Evolutionary conservation across 2,113 vertebrate genomes (phyloP), one percentile per base, ranked within the genome.

Genomic region (Drymodes brunneopygia): DNA sequence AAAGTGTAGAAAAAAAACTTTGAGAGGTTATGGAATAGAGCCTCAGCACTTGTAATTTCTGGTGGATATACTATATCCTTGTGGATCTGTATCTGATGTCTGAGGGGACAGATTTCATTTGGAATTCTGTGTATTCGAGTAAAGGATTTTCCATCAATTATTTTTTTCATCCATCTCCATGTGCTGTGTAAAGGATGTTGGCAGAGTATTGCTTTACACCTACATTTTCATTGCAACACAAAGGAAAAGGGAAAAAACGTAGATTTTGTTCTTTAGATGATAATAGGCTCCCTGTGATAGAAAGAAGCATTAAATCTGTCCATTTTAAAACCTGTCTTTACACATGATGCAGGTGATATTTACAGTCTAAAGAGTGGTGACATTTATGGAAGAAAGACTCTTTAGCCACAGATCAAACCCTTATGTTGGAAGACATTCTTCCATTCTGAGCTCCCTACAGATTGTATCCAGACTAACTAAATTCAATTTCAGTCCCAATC

Each of bases 321-420:
- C 15, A 51, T 45, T 86, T 83, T 27, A 94, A 96, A 95, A 81
- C 16, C 36, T 75, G 9, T 27, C 25, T 40, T 82, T 92, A 83
- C 42, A 67, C 29, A 14, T 94, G 90, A 71, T 93, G 24, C 35
- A 54, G 73, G 51, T 94, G 88, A 61, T 95, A 97, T 97, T 98
- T 97, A 92, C 90, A 91, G 82, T 96, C 78, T 86, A 93, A 96
- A 96, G 81, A 97, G 66, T 23, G 38, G 50, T 97, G 95, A 94
- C 80, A 97, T 97, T 97, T 97, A 87, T 81, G 77, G 65, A 72
- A 94, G 92, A 97, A 97, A 93, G 80, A 64, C 8, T 1, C 40
- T 79, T 94, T 94, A 91, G 70, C 29, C 15, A 50, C 44, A 47
- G 45, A 90, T 88, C 69, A 93, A 60, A 73, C 87, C 36, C 51